Percentiles rank a stretch among this genome's conserved stretches.
These are phyloP conservation scores for Melanaphis sacchari DNA, from an alignment of 1,140 invertebrate species.

Conservation along the genomic window DNA sequence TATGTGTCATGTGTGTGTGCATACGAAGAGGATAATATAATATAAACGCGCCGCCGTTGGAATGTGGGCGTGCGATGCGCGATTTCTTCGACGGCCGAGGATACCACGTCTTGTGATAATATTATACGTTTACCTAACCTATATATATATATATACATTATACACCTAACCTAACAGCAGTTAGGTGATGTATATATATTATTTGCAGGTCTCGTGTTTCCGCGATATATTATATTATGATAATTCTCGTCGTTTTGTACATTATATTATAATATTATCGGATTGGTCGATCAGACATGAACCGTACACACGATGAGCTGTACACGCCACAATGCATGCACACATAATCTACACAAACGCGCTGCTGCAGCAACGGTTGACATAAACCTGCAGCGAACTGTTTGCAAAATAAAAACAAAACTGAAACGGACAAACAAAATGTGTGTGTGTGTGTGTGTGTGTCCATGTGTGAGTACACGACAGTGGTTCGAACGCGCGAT, in stretches of 20 bases:
- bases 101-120: neutral
- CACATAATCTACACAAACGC: neutral
- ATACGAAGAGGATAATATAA: neutral
- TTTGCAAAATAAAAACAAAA: neutral
- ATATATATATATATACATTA: neutral
- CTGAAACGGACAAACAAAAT: neutral
- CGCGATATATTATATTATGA: constrained; percentile 21
- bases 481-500: neutral
- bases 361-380: neutral
- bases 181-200: neutral
- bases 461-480: neutral
- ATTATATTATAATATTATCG: constrained; percentile 19
- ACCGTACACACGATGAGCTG: neutral
- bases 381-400: neutral
- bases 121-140: neutral
- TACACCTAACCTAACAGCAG: neutral
- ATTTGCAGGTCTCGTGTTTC: neutral
- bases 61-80: neutral
- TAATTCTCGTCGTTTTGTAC: neutral
- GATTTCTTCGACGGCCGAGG: constrained; percentile 4
- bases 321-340: neutral
- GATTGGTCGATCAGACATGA: neutral
- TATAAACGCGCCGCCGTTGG: neutral
- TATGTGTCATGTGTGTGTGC: neutral
- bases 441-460: neutral